Conservation (phyloP, 2,113 vertebrate species). For the Esox niger region DNA sequence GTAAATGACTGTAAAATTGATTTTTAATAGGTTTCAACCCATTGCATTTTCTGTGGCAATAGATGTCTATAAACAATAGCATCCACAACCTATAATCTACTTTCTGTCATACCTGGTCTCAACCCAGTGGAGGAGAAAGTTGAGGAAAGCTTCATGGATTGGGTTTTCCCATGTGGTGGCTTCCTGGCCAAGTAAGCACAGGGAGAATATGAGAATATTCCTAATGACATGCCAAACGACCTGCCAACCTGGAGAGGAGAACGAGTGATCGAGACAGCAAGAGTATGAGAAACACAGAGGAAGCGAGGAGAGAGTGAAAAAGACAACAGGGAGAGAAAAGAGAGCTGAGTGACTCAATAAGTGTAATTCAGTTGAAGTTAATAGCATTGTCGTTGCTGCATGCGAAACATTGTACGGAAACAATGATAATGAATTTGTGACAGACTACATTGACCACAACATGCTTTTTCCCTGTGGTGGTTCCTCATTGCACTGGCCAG, state of each 20-base stretch:
- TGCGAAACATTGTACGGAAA: neutral
- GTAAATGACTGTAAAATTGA: slow-evolving; percentile 61
- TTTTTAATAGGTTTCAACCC: slow-evolving; percentile 67
- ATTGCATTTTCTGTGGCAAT: slow-evolving; percentile 39
- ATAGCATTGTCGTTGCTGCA: neutral
- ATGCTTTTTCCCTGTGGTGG: slow-evolving; percentile 28
- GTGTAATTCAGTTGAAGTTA: too few relatives aligned
- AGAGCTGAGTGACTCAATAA: too few relatives aligned
- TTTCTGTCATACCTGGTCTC: slow-evolving; percentile 45
- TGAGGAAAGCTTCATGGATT: slow-evolving; percentile 25
- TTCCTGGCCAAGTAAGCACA: too few relatives aligned
- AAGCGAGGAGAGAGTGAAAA: too few relatives aligned
- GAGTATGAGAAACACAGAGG: too few relatives aligned
- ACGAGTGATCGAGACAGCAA: too few relatives aligned
- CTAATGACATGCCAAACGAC: too few relatives aligned
- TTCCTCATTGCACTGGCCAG: slow-evolving; percentile 20
- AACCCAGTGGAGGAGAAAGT: slow-evolving; percentile 44
- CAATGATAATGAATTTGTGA: neutral
- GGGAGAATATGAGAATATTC: too few relatives aligned
- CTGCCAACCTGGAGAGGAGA: too few relatives aligned
- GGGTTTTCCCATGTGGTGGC: too few relatives aligned
- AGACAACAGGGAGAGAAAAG: too few relatives aligned
- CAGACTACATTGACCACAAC: slow-evolving; percentile 19
- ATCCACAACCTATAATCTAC: neutral
- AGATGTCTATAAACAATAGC: neutral